Conservation (phyloP, 2,797 vertebrate genomes). For the Poeciliopsis presidionis region DNA sequence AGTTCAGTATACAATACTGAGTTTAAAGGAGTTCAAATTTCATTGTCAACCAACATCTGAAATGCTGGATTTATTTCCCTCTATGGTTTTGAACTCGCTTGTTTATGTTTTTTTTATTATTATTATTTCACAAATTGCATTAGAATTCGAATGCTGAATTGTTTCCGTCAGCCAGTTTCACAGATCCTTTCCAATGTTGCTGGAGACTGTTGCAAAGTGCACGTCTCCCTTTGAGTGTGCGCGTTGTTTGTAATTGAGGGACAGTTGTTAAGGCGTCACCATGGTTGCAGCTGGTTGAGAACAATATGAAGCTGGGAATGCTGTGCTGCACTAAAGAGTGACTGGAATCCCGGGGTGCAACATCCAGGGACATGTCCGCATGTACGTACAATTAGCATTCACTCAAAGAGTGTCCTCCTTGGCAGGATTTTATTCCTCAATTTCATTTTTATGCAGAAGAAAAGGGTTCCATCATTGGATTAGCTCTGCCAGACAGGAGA, state of each 20-base stretch:
- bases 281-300: slow-evolving; percentile 74
- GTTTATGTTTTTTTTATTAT: slow-evolving; percentile 1
- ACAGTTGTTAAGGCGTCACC: slow-evolving; percentile 77
- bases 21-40: background rate
- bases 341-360: slow-evolving; percentile 52
- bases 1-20: background rate
- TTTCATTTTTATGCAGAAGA: slow-evolving; percentile 15
- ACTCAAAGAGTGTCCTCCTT: slow-evolving; percentile 9
- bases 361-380: slow-evolving; percentile 28
- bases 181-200: slow-evolving; percentile 13
- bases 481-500: slow-evolving; percentile 33
- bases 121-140: background rate
- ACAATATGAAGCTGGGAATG: slow-evolving; percentile 69
- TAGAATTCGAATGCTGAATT: background rate
- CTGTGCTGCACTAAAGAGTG: slow-evolving; percentile 42
- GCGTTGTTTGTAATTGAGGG: slow-evolving; percentile 34
- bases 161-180: slow-evolving; percentile 3
- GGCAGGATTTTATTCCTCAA: slow-evolving; percentile 12
- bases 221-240: slow-evolving; percentile 17
- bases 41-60: background rate
- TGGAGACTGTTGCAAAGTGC: slow-evolving; percentile 32
- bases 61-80: background rate
- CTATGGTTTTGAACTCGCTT: background rate
- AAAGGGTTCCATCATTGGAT: slow-evolving; percentile 43
- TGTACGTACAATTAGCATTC: slow-evolving; percentile 21